Evolutionary conservation across 2,888 invertebrate species (phyloP).

Genomic region (Orchesella flavescens): DNA sequence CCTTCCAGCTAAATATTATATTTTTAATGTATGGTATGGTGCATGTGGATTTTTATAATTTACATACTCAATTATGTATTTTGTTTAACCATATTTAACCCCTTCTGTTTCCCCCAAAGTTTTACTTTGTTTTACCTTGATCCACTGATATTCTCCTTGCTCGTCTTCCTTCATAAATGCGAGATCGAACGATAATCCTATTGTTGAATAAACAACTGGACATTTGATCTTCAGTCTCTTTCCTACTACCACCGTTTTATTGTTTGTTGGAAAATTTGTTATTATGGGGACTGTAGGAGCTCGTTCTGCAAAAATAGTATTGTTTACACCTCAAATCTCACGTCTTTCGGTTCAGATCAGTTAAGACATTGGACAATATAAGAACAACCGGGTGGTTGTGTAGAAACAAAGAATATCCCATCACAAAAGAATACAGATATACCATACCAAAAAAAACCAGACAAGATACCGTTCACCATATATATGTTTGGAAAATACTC

Average conservation of each 20-base stretch:
- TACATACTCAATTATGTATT: no score
- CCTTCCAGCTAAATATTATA: no score
- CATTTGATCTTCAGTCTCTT: slow-evolving; percentile 84
- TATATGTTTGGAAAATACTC: not conserved
- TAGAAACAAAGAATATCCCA: not conserved
- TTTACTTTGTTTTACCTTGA: slow-evolving; percentile 50
- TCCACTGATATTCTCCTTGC: slow-evolving; percentile 16
- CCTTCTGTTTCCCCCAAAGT: no score
- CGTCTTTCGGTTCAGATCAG: slow-evolving; percentile 18
- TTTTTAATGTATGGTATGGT: no score
- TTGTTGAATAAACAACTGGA: slow-evolving; percentile 83
- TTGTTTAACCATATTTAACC: no score
- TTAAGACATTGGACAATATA: not conserved
- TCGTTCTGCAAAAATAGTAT: slow-evolving; percentile 81
- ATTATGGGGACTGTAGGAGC: slow-evolving; percentile 89
- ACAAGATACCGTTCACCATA: not conserved
- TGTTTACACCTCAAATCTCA: not conserved
- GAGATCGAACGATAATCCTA: slow-evolving; percentile 10
- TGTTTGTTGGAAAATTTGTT: slow-evolving; percentile 78
- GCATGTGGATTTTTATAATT: no score
- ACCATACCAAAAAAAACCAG: no score
- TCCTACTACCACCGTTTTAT: slow-evolving; percentile 84
- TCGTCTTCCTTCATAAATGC: slow-evolving; percentile 35
- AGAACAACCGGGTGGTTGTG: not conserved
- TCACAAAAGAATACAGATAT: not conserved